Evolutionary conservation across 2,797 vertebrate genomes (phyloP).

Genomic region (Sandelia bainsii): DNA sequence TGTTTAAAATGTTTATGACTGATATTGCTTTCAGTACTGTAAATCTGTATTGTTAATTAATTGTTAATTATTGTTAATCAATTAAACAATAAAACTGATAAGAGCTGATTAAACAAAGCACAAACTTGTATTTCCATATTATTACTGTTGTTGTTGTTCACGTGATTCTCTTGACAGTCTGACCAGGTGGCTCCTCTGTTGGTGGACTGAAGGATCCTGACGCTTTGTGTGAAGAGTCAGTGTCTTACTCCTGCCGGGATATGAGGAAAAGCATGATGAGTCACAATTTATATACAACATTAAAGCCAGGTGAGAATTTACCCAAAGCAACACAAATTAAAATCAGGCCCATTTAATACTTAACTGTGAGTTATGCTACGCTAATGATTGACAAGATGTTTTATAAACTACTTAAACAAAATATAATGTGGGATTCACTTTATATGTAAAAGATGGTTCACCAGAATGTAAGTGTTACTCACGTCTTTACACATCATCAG

Average conservation of each 20-base stretch:
- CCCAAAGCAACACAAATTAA: conserved; percentile 13
- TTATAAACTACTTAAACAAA: not conserved
- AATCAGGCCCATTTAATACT: conserved; percentile 5
- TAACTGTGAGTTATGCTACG: not conserved
- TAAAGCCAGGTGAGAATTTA: conserved; percentile 37
- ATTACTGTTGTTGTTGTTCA: conserved; percentile 7
- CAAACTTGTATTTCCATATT: not conserved
- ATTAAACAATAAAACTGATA: not conserved
- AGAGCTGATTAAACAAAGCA: not conserved
- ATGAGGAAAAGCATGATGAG: conserved; percentile 83
- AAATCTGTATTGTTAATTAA: too few relatives aligned
- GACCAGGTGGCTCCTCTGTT: conserved; percentile 49
- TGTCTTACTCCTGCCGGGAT: conserved; percentile 87
- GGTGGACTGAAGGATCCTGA: conserved; percentile 83
- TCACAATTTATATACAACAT: conserved; percentile 41
- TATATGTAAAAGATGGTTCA: not conserved
- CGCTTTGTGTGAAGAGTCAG: conserved; percentile 84
- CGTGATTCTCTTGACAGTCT: conserved; percentile 15
- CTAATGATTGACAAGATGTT: not conserved
- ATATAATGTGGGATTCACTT: not conserved
- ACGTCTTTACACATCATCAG: too few relatives aligned
- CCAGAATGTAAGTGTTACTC: not conserved
- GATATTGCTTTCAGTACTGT: conserved; percentile 3
- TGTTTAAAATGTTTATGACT: too few relatives aligned
- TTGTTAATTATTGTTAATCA: not conserved